Percentiles rank a stretch among this genome's conserved stretches.
Conservation (phyloP, 2,797 vertebrate genomes). For the Lycodopsis pacificus region DNA sequence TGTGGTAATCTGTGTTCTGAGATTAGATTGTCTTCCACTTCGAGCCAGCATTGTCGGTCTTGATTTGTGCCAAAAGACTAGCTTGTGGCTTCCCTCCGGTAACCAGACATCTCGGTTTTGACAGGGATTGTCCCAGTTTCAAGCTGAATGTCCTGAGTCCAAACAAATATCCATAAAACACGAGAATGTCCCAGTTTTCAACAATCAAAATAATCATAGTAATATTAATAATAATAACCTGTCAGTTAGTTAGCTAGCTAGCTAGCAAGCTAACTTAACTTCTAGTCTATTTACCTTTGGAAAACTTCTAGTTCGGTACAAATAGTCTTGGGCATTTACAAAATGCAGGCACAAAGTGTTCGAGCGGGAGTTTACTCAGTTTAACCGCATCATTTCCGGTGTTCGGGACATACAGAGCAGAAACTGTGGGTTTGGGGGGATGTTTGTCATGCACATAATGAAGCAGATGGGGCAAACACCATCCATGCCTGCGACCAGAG, state of each 20-base stretch:
- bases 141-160: too few relatives aligned
- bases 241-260: background rate
- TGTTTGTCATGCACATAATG: background rate
- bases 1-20: too few relatives aligned
- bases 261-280: background rate
- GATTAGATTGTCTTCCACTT: too few relatives aligned
- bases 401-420: background rate
- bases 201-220: too few relatives aligned
- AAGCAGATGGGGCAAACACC: constrained; percentile 18
- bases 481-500: background rate
- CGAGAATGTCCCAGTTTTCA: too few relatives aligned
- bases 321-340: background rate
- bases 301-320: background rate
- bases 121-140: too few relatives aligned
- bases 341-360: background rate
- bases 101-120: too few relatives aligned
- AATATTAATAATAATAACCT: too few relatives aligned
- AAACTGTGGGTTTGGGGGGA: background rate
- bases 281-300: background rate
- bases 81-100: too few relatives aligned
- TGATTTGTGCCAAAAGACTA: too few relatives aligned
- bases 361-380: background rate
- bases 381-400: background rate
- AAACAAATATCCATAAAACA: too few relatives aligned
- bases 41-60: too few relatives aligned